phyloP scores from a whole-genome alignment of 2,888 invertebrate genomes.

The Melipona bicolor region DNA sequence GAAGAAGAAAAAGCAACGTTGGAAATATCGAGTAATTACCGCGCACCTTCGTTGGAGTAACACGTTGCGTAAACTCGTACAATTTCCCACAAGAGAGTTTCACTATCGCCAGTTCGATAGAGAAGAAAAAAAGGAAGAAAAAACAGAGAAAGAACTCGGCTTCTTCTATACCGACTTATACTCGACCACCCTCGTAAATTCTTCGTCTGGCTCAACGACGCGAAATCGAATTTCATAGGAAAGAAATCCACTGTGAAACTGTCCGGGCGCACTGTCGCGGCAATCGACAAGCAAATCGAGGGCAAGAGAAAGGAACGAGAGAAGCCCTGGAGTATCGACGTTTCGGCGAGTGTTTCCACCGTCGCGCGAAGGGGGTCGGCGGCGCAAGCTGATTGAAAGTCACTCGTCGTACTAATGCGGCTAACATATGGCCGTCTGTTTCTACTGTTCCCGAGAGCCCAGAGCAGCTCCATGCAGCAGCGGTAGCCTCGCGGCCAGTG shows the following conservation, averaged over 20 bases:
- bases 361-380: background rate
- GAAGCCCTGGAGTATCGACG: constrained; percentile 10
- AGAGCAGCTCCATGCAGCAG: background rate
- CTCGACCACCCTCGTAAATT: background rate
- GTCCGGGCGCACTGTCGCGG: background rate
- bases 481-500: constrained; percentile 7
- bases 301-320: background rate
- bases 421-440: constrained; percentile 43
- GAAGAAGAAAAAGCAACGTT: background rate
- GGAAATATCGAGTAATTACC: background rate
- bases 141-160: no score
- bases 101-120: background rate
- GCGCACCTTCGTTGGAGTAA: no score
- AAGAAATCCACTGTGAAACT: background rate
- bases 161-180: background rate
- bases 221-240: constrained; percentile 11
- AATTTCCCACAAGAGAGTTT: background rate
- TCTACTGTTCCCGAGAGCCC: constrained; percentile 32
- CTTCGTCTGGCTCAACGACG: background rate
- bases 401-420: constrained; percentile 36
- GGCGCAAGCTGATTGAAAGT: constrained; percentile 38
- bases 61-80: background rate
- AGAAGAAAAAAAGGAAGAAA: background rate
- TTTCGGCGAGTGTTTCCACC: background rate
- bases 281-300: background rate